Base-by-base conservation (phyloP, 1,140 invertebrate genomes). In the Calliopsis andreniformis region DNA sequence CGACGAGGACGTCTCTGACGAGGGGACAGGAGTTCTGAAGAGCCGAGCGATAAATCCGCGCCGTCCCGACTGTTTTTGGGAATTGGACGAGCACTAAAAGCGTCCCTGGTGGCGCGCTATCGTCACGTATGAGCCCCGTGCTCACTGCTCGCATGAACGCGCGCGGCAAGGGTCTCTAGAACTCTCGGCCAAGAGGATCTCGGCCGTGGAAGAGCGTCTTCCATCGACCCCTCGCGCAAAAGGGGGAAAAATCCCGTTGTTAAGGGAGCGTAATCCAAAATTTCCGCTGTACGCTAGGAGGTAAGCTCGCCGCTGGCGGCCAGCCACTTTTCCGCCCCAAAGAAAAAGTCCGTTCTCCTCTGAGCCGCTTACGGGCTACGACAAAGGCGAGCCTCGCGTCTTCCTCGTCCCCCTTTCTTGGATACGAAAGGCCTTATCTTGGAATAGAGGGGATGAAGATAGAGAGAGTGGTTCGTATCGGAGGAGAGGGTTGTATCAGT, bases 81-180 rank as follows among this genome's bases (percentile, higher is more conserved):
- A 90, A 90, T 90, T 90, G 88, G 73, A 88, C 80, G 76, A 66
- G 64, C 69, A 68, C 70, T 78, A 77, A 84, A 89, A 89, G 82
- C 72, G 70, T 89, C 80, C 80, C 86, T 67, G 35, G 84, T 82
- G 85, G 61, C 69, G 78, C 70, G 79, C 78, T 80, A 88, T 83
- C 79, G 58, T 70, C 49, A 39, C 76, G 42, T 28, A 64, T 45
- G 49, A 63, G 43, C 5, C 58, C 62, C 32, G 30, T 51, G 20
- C 10, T 39, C n/a, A 25, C 43, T 25, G 4, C 18, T 32, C 51
- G 56, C 73, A 20, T 69, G 55, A 67, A 68, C 45, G 30, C 55
- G 39, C 49, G 23, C 18, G 20, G 39, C 28, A 28, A 56, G 35
- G 51, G 25, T 25, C 18, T 30, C n/a, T n/a, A n/a, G 12, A 16